Evolutionary conservation across 2,888 invertebrate species (phyloP).

Genomic region (Endotricha flammealis): DNA sequence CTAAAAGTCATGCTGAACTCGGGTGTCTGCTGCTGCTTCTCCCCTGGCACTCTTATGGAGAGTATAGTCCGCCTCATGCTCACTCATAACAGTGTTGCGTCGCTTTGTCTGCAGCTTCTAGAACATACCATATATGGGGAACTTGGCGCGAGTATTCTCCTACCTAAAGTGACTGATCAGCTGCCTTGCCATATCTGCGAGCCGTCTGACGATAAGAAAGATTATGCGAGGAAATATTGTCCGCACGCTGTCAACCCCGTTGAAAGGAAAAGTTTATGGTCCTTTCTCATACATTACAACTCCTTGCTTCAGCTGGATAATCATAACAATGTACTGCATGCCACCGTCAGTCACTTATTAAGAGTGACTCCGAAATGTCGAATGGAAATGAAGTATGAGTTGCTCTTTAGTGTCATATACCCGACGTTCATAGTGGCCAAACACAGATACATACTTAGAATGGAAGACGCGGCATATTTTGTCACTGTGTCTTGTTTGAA

Average conservation of each 20-base stretch:
- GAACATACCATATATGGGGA: conserved; percentile 80
- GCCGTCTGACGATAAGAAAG: conserved; percentile 41
- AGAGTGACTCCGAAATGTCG: conserved; percentile 77
- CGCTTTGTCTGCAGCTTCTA: conserved; percentile 68
- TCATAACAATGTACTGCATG: conserved; percentile 70
- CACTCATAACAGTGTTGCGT: conserved; percentile 51
- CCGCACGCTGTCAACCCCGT: conserved; percentile 44
- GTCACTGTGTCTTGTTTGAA: conserved; percentile 79
- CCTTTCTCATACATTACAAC: conserved; percentile 77
- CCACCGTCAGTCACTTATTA: conserved; percentile 77
- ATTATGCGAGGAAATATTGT: conserved; percentile 42
- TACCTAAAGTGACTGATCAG: conserved; percentile 52
- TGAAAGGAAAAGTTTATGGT: conserved; percentile 68
- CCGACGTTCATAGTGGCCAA: conserved; percentile 79
- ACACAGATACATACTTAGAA: conserved; percentile 60
- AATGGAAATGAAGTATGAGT: conserved; percentile 73
- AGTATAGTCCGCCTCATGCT: conserved; percentile 69
- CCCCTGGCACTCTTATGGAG: conserved; percentile 69
- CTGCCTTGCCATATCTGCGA: conserved; percentile 67
- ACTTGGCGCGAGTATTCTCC: conserved; percentile 67
- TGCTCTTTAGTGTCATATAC: conserved; percentile 79
- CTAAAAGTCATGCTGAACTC: conserved; percentile 75
- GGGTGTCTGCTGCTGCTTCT: conserved; percentile 82
- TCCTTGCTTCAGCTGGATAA: conserved; percentile 77
- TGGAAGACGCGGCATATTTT: conserved; percentile 73